Evolutionary conservation across 2,888 invertebrate genomes (phyloP), one percentile per base, ranked within the genome.

Genomic region (Aphidoletes aphidimyza): DNA sequence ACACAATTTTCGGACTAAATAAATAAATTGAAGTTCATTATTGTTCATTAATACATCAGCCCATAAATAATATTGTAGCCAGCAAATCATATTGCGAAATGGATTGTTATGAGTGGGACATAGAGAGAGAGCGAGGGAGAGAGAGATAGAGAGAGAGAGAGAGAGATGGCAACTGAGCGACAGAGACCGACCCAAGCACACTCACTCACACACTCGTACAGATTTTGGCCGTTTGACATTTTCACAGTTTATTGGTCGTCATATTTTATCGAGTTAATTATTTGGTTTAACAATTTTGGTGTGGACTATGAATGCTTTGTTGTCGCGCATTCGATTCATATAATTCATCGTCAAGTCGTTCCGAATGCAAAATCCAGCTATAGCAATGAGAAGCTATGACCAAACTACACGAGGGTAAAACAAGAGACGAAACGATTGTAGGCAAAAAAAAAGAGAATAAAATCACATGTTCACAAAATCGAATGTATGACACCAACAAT

Each of bases 1-100:
- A 30, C 17, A 26, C 69, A 69, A 17, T 30, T 69, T 69, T 30
- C 5, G 22, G 22, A 54, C 54, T 17, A 54, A 54, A 54, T 54
- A 69, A 69, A 30, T 69, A 69, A 69, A 69, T 69, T 69, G 30
- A 69, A 69, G 3, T 69, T 69, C 69, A 69, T 69, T 69, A 69
- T 69, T 69, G 69, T 69, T 69, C 69, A 30, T 69, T 69, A 30
- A 69, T 69, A 69, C 30, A n/a, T n/a, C n/a, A 1, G 34, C 34
- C 9, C 34, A 69, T 30, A 69, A 69, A 69, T 69, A 69, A 17
- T 30, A 3, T 78, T 26, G 17, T 59, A 5, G 5, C 14, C 1
- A 9, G 34, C 78, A 78, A 78, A 34, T 78, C 34, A 78, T 11
- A 78, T 34, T 30, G 36, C 34, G 5, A 78, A 78, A 34, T 34